Evolutionary conservation across 2,797 vertebrate genomes (phyloP).

Genomic region (Sebastes vulpes): DNA sequence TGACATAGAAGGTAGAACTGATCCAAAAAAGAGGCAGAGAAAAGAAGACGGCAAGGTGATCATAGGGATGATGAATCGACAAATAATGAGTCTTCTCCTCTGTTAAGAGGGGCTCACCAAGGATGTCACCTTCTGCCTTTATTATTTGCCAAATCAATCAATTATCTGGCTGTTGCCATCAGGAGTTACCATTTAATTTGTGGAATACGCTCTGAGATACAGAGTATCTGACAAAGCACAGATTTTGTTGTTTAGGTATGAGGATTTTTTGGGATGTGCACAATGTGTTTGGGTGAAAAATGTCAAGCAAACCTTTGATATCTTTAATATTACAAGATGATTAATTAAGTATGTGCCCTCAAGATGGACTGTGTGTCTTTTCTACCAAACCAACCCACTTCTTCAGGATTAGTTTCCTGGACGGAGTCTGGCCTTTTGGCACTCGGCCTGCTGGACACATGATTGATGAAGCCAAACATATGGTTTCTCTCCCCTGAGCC

Average conservation of each 20-base stretch:
- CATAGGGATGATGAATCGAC: too few species aligned
- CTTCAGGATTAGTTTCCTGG: neutral
- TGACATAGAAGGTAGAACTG: too few species aligned
- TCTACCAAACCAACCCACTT: neutral
- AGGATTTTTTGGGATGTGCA: neutral
- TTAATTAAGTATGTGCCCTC: neutral
- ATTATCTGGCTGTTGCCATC: neutral
- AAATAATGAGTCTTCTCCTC: too few species aligned
- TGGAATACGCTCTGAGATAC: neutral
- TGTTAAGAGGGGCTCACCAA: neutral
- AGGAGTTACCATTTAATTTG: neutral
- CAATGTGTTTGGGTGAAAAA: neutral
- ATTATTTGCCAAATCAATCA: conserved; percentile 1
- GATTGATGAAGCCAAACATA: conserved; percentile 9
- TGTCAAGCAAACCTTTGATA: neutral
- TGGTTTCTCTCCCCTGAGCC: neutral
- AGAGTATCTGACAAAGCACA: neutral
- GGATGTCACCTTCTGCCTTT: neutral
- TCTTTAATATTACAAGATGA: neutral
- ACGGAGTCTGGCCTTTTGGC: neutral
- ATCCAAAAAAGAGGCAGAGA: too few species aligned
- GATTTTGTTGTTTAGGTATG: neutral
- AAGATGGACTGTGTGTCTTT: neutral
- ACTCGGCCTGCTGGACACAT: neutral
- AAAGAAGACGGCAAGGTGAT: too few species aligned